These are phyloP conservation scores for Pandion haliaetus DNA, from an alignment of 2,113 vertebrate genomes.

Conservation along the genomic window DNA sequence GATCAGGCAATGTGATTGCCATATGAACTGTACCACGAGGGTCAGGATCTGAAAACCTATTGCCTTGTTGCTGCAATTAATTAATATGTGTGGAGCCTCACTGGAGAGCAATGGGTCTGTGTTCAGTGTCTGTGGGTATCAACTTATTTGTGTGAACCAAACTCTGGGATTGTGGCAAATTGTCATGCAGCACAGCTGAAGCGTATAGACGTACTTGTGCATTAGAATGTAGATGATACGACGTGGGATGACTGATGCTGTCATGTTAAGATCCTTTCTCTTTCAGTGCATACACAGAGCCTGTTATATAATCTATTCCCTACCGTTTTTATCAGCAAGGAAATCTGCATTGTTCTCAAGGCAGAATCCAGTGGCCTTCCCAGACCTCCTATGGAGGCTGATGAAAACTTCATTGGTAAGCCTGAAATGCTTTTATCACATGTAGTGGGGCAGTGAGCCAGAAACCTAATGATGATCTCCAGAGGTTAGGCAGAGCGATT, in stretches of 20 bases:
- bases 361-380: not conserved
- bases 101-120: not conserved
- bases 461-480: not conserved
- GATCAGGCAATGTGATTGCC: not conserved
- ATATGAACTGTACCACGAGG: not conserved
- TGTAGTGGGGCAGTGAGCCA: constrained; percentile 13
- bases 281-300: not conserved
- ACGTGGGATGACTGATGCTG: not conserved
- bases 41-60: not conserved
- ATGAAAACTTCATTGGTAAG: not conserved
- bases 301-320: not conserved
- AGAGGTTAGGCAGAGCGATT: not conserved
- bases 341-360: not conserved
- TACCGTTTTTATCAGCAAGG: not conserved
- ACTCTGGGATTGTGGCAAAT: not conserved
- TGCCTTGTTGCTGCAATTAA: not conserved
- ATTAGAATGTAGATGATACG: accelerated
- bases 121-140: not conserved
- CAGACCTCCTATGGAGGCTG: not conserved
- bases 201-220: not conserved
- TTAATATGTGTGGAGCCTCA: not conserved
- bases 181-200: not conserved
- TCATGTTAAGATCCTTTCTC: not conserved
- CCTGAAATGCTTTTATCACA: not conserved
- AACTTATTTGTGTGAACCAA: accelerated